A percentile compares a stretch with the other conserved stretches of the same genome.
These are phyloP conservation scores for Ptychobarbus kaznakovi DNA, from an alignment of 2,797 vertebrate genomes.

Conservation along the genomic window DNA sequence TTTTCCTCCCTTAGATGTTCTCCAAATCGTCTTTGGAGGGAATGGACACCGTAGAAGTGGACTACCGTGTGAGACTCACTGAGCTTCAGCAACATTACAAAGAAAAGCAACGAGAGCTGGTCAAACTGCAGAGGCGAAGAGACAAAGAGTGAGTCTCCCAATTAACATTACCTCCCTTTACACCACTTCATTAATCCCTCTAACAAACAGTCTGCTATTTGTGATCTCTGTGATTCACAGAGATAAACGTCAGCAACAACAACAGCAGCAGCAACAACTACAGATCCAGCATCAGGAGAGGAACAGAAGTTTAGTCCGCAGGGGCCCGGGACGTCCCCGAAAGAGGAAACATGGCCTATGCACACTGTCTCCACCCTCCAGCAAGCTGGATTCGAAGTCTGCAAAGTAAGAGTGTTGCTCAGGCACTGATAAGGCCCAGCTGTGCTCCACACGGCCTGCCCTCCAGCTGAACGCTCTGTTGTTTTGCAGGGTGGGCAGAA, in stretches of 20 bases:
- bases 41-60: constrained; percentile 90
- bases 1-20: constrained; percentile 78
- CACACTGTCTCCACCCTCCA: constrained; percentile 82
- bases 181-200: not conserved
- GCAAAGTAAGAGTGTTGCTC: constrained; percentile 86
- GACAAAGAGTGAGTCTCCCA: constrained; percentile 87
- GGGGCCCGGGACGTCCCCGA: constrained; percentile 93
- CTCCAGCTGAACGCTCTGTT: constrained; percentile 37
- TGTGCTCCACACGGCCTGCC: not conserved
- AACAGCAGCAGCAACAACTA: constrained; percentile 67
- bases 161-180: not conserved
- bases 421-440: not conserved
- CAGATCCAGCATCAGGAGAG: constrained; percentile 88
- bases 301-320: constrained; percentile 88
- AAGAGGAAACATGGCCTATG: constrained; percentile 91
- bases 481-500: constrained; percentile 81
- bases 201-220: constrained; percentile 18
- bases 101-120: constrained; percentile 93
- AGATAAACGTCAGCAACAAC: constrained; percentile 72
- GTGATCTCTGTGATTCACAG: constrained; percentile 65
- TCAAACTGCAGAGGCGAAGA: constrained; percentile 88
- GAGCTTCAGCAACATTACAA: constrained; percentile 95
- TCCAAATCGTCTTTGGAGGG: constrained; percentile 89
- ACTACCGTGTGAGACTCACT: constrained; percentile 90
- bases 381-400: constrained; percentile 88